Base-by-base conservation (phyloP, 1,140 invertebrate genomes). In the Globodera rostochiensis region DNA sequence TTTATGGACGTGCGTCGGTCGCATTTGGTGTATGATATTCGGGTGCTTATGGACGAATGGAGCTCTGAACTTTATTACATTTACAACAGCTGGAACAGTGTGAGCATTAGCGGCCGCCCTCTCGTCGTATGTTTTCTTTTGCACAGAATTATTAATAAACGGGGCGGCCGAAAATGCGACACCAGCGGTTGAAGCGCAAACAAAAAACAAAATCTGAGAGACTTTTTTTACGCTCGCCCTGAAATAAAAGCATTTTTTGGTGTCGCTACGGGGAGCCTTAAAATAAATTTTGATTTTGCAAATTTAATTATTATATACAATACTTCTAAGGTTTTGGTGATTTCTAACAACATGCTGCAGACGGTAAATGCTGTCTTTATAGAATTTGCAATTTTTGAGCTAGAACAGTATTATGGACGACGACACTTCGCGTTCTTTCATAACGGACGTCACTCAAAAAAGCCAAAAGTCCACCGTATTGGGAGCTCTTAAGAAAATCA, bases 401-500 rank as follows among this genome's bases (percentile, higher is more conserved):
- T 8, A 74, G 11, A 45, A 71, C 11, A 11, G 8, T 9, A 25
- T 74, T 19, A 45, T 47, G 11, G 25, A 6, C 8, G 46, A 36
- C 8, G 69, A 71, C 69, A 45, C 69, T 13, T 47, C 69, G 6
- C 69, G 46, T 19, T 71, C 69, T 11, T 71, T 71, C 25, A 71
- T 71, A 36, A 71, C 69, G 25, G 69, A 36, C 69, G 11, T 36
- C 69, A 71, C 69, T 45, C 69, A 71, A 19, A 71, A 36, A 11
- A 71, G 69, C 19, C 85, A 89, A 79, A 88, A 87, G 7, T 92
- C 95, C 87, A 95, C 96, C 0, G 95, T 99, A 93, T 94, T 98
- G 84, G 96, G 95, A 21, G 98, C 96, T 5, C 96, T 99, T 92
- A 96, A 97, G 89, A 99, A 99, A 91, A 91, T 99, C 3, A 97